A percentile compares a stretch with the other conserved stretches of the same genome.
These are phyloP conservation scores for Porites divaricata DNA, from an alignment of 92 coral and sea anemone genomes.

Conservation along the genomic window DNA sequence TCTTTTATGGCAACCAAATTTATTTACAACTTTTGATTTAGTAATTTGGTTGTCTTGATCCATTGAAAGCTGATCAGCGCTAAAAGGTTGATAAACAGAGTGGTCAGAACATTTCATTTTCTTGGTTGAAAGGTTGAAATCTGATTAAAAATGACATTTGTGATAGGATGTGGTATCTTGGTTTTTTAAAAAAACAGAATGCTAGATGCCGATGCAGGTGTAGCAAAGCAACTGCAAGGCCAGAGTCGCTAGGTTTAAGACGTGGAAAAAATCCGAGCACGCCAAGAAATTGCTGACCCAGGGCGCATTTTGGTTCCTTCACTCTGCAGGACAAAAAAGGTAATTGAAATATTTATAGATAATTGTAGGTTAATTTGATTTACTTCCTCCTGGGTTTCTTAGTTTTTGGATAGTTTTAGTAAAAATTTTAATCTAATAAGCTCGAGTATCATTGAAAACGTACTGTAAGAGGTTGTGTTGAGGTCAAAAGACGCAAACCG, in stretches of 20 bases:
- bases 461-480: neutral
- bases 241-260: neutral
- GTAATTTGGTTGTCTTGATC: neutral
- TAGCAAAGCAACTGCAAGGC: neutral
- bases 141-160: constrained; percentile 29
- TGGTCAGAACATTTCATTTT: constrained; percentile 36
- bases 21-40: neutral
- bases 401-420: neutral
- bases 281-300: neutral
- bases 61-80: constrained; percentile 1
- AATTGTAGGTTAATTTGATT: neutral
- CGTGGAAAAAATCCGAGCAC: neutral
- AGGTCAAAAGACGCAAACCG: neutral
- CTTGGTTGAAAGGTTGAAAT: constrained; percentile 31
- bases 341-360: neutral
- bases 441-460: constrained; percentile 9
- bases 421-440: neutral
- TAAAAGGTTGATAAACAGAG: constrained; percentile 32
- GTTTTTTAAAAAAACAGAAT: constrained; percentile 22
- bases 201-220: constrained; percentile 5
- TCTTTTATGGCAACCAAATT: neutral
- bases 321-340: neutral
- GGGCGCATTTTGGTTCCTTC: neutral
- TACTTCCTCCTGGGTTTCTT: neutral
- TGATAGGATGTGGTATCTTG: constrained; percentile 34